Percentiles rank a stretch among this genome's conserved stretches.
phyloP scores from a whole-genome alignment of 2,888 invertebrate species.

The Serrognathus titanus region DNA sequence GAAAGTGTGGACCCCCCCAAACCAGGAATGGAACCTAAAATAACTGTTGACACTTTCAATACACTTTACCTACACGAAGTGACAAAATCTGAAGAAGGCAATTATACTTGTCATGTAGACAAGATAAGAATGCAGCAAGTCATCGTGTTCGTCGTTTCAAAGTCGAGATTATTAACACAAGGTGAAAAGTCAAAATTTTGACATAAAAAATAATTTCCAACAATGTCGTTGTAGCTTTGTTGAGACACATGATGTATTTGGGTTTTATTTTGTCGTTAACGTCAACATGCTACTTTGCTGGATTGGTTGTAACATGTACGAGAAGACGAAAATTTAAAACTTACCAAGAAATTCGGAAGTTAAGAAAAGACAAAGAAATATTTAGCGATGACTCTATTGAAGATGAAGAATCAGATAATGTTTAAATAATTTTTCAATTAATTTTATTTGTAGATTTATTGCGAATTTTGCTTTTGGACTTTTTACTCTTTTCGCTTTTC shows the following conservation, averaged over 20 bases:
- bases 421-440: neutral
- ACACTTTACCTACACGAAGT: constrained; percentile 58
- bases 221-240: constrained; percentile 49
- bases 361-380: constrained; percentile 17
- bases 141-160: constrained; percentile 52
- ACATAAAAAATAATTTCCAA: neutral
- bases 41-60: constrained; percentile 56
- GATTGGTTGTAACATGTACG: constrained; percentile 54
- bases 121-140: constrained; percentile 56
- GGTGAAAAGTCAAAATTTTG: constrained; percentile 41
- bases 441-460: neutral
- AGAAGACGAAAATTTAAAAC: constrained; percentile 47
- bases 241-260: constrained; percentile 58
- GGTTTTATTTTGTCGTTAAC: constrained; percentile 56
- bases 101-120: constrained; percentile 66
- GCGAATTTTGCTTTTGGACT: too few species aligned
- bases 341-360: constrained; percentile 32
- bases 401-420: constrained; percentile 4
- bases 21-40: constrained; percentile 44
- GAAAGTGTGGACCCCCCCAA: constrained; percentile 32
- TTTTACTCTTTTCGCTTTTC: too few species aligned
- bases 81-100: constrained; percentile 62
- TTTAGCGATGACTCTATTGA: constrained; percentile 2
- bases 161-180: constrained; percentile 52
- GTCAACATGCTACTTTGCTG: constrained; percentile 57